Evolutionary conservation across 2,888 invertebrate species (phyloP), one percentile per base, ranked within the genome.

Genomic region (Phortica okadai): DNA sequence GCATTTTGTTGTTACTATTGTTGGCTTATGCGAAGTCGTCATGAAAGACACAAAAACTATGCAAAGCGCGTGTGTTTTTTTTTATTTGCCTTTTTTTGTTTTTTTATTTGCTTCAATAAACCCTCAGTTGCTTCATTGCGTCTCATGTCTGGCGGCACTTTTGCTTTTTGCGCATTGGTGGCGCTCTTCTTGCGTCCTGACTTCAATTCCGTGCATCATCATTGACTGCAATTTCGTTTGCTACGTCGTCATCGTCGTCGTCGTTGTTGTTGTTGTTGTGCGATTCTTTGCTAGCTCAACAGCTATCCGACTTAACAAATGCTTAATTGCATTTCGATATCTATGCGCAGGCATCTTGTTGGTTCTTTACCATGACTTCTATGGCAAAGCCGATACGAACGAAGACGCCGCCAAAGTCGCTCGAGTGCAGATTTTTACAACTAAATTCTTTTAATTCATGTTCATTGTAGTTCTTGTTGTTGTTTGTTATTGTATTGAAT

Each of bases 241-340:
- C 11, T 58, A 25, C 73, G 14, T 73, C 69, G 33, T 16, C 67
- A 42, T 67, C 67, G 42, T 67, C 33, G 44, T 16, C 16, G 5
- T 42, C 4, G 11, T 7, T 45, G 10, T 45, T 45, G 16, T 33
- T 33, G 33, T 64, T 33, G 14, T 42, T 67, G 2, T 72, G 70
- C 33, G 42, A 25, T 62, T 62, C 33, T 25, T 25, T 59, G 64
- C 78, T 62, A 54, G 78, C 73, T 78, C 11, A 6, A 77, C 81
- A 81, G 78, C 85, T 82, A 21, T 50, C 64, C n/a, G 50, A 50
- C 74, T 62, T 87, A 85, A 85, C 87, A 88, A 88, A 88, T 87
- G 86, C 85, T 90, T 89, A 89, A 89, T 89, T 89, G 90, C 90
- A 90, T 90, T 90, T 90, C 90, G 89, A 90, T 90, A 90, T 90